Conservation (phyloP, 1,140 invertebrate species). For the Diachasma alloeum region DNA sequence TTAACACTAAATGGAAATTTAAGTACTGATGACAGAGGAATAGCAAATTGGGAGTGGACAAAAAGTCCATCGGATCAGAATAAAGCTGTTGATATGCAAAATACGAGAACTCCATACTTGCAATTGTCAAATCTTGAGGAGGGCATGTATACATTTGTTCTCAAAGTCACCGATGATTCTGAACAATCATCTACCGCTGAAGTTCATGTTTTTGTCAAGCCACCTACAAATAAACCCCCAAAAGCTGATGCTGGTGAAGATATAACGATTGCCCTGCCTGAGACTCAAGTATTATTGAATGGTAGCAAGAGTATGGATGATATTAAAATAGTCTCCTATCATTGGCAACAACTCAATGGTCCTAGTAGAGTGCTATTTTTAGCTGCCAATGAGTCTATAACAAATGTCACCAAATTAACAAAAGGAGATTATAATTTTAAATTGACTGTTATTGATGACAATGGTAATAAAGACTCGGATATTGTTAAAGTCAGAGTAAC, state of each 20-base stretch:
- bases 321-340: slow-evolving; percentile 81
- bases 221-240: slow-evolving; percentile 84
- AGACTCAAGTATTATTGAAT: slow-evolving; percentile 81
- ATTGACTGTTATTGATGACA: slow-evolving; percentile 85
- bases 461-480: slow-evolving; percentile 79
- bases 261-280: slow-evolving; percentile 79
- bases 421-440: slow-evolving; percentile 86
- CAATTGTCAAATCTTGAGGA: slow-evolving; percentile 89
- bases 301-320: slow-evolving; percentile 86
- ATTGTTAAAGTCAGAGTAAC: slow-evolving; percentile 82
- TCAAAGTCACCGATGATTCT: slow-evolving; percentile 91
- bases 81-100: slow-evolving; percentile 93
- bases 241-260: slow-evolving; percentile 71
- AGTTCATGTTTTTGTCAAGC: slow-evolving; percentile 93
- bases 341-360: slow-evolving; percentile 82
- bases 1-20: slow-evolving; percentile 88
- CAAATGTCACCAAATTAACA: slow-evolving; percentile 82
- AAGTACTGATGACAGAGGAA: slow-evolving; percentile 92
- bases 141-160: slow-evolving; percentile 92
- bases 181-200: slow-evolving; percentile 86
- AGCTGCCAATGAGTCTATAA: slow-evolving; percentile 68
- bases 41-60: slow-evolving; percentile 93
- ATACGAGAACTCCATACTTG: slow-evolving; percentile 87
- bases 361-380: slow-evolving; percentile 65
- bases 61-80: slow-evolving; percentile 85